Evolutionary conservation across 2,113 vertebrate genomes (phyloP).

Genomic region (Varanus komodoensis): DNA sequence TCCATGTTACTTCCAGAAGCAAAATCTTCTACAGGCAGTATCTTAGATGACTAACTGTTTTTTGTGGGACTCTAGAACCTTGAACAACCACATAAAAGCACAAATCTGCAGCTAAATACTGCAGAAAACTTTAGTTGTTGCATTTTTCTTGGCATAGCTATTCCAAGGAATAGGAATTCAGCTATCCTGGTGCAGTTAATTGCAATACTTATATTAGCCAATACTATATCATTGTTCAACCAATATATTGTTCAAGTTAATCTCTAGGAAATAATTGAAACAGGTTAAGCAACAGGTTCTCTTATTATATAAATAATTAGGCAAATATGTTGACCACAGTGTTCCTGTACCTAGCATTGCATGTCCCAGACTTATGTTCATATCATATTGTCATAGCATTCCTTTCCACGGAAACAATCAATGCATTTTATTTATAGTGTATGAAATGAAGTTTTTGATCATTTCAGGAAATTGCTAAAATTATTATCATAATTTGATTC

Average conservation of each 20-base stretch:
- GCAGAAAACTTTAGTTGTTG: background rate
- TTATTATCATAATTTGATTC: background rate
- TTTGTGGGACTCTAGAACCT: background rate
- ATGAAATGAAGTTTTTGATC: background rate
- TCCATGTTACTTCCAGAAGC: conserved; percentile 50
- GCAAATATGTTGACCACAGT: too few relatives aligned
- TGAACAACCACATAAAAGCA: background rate
- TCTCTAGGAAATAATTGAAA: background rate
- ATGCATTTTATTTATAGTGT: background rate
- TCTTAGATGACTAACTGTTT: background rate
- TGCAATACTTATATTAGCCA: background rate
- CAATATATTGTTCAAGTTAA: background rate
- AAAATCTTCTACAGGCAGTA: background rate
- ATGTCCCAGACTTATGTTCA: background rate
- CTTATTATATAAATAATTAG: background rate
- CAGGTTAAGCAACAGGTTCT: background rate
- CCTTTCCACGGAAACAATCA: background rate
- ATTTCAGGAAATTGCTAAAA: background rate
- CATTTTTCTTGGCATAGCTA: background rate
- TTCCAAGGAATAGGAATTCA: background rate
- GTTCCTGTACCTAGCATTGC: background rate
- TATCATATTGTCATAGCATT: background rate
- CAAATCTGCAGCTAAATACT: background rate
- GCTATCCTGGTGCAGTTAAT: background rate
- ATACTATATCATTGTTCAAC: background rate